Conservation (phyloP, 53 echinoderm and acorn worm species). For the Paracentrotus lividus region DNA sequence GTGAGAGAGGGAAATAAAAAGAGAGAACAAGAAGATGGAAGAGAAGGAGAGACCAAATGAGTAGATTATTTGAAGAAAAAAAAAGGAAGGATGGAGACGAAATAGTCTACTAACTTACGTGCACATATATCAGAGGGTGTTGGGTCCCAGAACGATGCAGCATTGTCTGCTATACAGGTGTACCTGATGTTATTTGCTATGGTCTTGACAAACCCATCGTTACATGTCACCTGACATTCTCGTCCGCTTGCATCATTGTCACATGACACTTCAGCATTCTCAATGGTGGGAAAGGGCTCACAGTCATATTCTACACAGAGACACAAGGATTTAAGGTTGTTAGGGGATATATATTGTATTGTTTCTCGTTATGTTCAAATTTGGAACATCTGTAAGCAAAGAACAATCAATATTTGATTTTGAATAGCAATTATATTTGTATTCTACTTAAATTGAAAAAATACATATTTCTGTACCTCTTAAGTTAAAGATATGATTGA, state of each 20-base stretch:
- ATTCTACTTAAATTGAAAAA: no score
- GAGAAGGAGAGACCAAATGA: background rate
- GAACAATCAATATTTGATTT: no score
- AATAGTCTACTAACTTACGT: background rate
- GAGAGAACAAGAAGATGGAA: background rate
- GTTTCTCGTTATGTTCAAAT: no score
- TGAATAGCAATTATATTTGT: no score
- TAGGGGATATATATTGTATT: no score
- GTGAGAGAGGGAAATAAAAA: background rate
- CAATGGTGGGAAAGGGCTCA: background rate
- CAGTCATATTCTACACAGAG: constrained; percentile 45
- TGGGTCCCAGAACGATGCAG: constrained; percentile 47
- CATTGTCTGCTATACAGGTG: constrained; percentile 48
- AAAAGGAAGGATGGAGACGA: background rate
- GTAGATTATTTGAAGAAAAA: background rate
- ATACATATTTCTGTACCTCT: no score
- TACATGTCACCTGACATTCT: constrained; percentile 36
- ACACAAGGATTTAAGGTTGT: background rate
- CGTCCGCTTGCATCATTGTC: background rate
- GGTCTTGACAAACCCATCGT: constrained; percentile 20
- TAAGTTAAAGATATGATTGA: no score
- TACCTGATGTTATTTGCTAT: background rate
- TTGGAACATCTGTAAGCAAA: no score
- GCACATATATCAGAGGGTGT: constrained; percentile 27
- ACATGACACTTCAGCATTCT: constrained; percentile 31